phyloP scores from a whole-genome alignment of 2,113 vertebrate genomes.

The Rattus norvegicus region DNA sequence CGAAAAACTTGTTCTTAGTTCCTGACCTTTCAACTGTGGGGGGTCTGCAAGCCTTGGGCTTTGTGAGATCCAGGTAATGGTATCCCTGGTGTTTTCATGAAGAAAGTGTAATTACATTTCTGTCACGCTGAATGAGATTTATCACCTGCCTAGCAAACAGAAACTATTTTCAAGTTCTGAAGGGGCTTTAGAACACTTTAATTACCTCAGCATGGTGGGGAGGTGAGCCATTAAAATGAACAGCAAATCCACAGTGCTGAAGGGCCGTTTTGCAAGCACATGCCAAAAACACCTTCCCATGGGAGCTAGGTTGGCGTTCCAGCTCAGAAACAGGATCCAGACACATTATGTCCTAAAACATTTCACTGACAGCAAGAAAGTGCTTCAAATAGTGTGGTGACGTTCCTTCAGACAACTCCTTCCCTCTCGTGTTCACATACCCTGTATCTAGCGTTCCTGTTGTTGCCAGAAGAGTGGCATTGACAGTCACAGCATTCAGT shows the following conservation, averaged over 20 bases:
- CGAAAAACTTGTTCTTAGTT: constrained; percentile 47
- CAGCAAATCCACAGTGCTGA: background rate
- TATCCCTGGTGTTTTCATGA: constrained; percentile 62
- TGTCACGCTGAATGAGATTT: constrained; percentile 64
- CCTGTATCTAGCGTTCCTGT: background rate
- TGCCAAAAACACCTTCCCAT: background rate
- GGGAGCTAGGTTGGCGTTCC: accelerated
- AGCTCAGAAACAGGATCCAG: constrained; percentile 32
- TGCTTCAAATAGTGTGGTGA: background rate
- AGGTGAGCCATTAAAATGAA: constrained; percentile 5
- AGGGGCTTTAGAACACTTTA: constrained; percentile 59
- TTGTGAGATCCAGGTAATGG: constrained; percentile 52
- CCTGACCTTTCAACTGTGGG: constrained; percentile 39
- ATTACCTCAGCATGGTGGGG: constrained; percentile 66
- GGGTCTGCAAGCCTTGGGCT: constrained; percentile 36
- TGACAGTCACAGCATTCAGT: no score
- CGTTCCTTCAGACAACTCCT: background rate
- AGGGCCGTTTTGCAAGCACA: accelerated
- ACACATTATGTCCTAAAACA: background rate
- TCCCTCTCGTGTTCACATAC: background rate
- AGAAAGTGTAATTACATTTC: constrained; percentile 65
- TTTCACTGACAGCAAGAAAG: background rate
- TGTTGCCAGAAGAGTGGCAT: background rate
- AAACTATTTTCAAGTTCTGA: constrained; percentile 40
- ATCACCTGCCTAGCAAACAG: constrained; percentile 63